Evolutionary conservation across 2,888 invertebrate genomes (phyloP).

Genomic region (Hipparchia semele): DNA sequence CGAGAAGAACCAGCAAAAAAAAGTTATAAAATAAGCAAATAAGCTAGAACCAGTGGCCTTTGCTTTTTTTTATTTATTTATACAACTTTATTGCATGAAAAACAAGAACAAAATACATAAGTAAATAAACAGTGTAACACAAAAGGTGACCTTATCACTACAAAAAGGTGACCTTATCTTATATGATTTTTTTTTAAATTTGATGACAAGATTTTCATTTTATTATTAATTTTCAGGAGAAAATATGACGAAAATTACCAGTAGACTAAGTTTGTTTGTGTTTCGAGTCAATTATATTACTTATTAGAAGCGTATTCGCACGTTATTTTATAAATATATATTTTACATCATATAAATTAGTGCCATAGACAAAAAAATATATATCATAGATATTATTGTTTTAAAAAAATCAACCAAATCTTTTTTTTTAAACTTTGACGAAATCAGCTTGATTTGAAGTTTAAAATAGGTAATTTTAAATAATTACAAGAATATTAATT

Average conservation of each 20-base stretch:
- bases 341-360: slow-evolving; percentile 23
- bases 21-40: too few species aligned
- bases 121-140: too few species aligned
- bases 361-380: slow-evolving; percentile 33
- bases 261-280: slow-evolving; percentile 26
- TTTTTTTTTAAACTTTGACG: slow-evolving; percentile 1
- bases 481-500: background rate
- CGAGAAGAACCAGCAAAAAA: too few species aligned
- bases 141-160: too few species aligned
- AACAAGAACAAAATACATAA: too few species aligned
- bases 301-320: slow-evolving; percentile 15
- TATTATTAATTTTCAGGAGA: slow-evolving; percentile 25
- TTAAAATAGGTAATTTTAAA: background rate
- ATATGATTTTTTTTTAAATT: too few species aligned
- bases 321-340: background rate
- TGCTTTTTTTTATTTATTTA: too few species aligned
- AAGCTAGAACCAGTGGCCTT: too few species aligned
- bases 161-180: too few species aligned
- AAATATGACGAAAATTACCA: slow-evolving; percentile 27
- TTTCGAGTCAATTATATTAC: slow-evolving; percentile 38
- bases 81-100: too few species aligned
- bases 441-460: background rate
- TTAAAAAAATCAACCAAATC: slow-evolving; percentile 2
- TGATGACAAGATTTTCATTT: background rate
- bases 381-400: background rate